phyloP scores from a whole-genome alignment of 2,113 vertebrate species.

The Chionis minor region DNA sequence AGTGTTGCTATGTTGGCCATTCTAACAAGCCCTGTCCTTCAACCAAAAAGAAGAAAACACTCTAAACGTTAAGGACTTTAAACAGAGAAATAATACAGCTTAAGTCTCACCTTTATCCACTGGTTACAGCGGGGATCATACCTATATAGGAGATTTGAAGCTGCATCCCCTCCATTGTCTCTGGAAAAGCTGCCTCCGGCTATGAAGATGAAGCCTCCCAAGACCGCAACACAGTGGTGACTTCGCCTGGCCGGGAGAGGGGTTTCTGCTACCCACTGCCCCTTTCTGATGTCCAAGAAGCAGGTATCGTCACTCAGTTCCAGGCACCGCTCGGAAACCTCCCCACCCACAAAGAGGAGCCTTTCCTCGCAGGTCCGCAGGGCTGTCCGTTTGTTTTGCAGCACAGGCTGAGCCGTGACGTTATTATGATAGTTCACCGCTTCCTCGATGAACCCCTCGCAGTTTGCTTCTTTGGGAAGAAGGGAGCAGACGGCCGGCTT shows the following conservation, averaged over 20 bases:
- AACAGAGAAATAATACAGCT: conserved; percentile 61
- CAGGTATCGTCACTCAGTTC: conserved; percentile 90
- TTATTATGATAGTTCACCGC: conserved; percentile 85
- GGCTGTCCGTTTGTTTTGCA: conserved; percentile 81
- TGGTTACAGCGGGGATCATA: conserved; percentile 93
- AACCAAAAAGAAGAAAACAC: not conserved
- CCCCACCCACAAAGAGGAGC: conserved; percentile 91
- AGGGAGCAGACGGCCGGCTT: conserved; percentile 83
- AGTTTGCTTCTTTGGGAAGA: conserved; percentile 81
- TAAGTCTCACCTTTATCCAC: conserved; percentile 90
- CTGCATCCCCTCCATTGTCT: conserved; percentile 89
- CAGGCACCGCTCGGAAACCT: conserved; percentile 91
- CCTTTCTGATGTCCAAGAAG: conserved; percentile 77
- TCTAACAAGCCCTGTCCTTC: not conserved
- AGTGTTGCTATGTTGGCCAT: rapidly evolving
- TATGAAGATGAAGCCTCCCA: conserved; percentile 92
- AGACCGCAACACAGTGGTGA: conserved; percentile 88
- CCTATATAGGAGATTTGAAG: conserved; percentile 92
- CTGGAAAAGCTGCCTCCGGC: conserved; percentile 90
- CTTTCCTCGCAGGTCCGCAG: conserved; percentile 81
- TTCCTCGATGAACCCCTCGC: conserved; percentile 86
- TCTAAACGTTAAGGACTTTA: conserved; percentile 21
- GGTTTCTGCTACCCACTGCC: conserved; percentile 87
- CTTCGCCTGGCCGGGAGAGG: conserved; percentile 87
- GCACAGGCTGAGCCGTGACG: conserved; percentile 82